Evolutionary conservation across 2,797 vertebrate species (phyloP).

Genomic region (Falco peregrinus): DNA sequence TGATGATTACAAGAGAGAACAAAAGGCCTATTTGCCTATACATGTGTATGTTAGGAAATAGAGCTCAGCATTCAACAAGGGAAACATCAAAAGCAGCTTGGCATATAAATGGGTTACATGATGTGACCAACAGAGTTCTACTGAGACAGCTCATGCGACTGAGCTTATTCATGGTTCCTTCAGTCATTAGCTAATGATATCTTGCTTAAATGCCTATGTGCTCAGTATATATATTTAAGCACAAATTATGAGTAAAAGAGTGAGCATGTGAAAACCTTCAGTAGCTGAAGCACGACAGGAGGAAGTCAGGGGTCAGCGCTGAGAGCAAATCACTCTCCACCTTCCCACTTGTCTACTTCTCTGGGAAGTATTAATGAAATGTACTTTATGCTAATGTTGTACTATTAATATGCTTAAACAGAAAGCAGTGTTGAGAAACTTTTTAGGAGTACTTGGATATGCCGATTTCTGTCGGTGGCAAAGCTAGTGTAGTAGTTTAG

Average conservation of each 20-base stretch:
- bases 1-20: constrained; percentile 50
- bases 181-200: constrained; percentile 67
- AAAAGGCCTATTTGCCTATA: constrained; percentile 27
- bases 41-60: constrained; percentile 11
- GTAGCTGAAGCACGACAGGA: not conserved
- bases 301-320: not conserved
- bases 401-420: not conserved
- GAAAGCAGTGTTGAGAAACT: not conserved
- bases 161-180: constrained; percentile 39
- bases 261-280: not conserved
- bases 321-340: not conserved
- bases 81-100: constrained; percentile 56
- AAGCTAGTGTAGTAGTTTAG: not conserved
- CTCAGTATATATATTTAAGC: constrained; percentile 45
- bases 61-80: constrained; percentile 6
- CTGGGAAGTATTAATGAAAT: not conserved
- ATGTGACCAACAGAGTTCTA: not conserved
- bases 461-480: not conserved
- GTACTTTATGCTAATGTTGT: not conserved
- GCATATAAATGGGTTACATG: constrained; percentile 35
- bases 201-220: constrained; percentile 8
- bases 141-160: constrained; percentile 43
- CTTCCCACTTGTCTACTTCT: not conserved
- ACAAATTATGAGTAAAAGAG: constrained; percentile 26
- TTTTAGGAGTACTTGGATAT: not conserved